phyloP scores from a whole-genome alignment of 2,113 vertebrate genomes.

The Heterocephalus glaber region DNA sequence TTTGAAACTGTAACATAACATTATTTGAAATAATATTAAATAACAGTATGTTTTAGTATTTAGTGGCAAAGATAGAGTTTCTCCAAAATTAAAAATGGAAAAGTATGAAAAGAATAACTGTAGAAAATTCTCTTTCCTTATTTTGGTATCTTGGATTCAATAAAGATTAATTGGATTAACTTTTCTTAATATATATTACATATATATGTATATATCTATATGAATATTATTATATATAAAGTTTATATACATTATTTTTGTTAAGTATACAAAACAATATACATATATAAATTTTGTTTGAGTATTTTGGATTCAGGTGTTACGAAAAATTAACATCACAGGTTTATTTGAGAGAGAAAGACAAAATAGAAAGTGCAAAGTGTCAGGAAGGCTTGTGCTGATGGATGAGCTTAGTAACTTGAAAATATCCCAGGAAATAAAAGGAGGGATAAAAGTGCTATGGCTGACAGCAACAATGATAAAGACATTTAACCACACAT shows the following conservation, averaged over 20 bases:
- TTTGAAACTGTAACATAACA: not conserved
- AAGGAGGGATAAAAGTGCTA: not conserved
- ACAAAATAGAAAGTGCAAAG: not conserved
- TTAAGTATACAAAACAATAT: not conserved
- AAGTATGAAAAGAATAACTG: not conserved
- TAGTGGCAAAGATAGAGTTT: not conserved
- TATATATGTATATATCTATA: not conserved
- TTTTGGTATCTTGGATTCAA: not conserved
- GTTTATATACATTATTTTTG: too few relatives aligned
- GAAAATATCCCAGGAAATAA: constrained; percentile 30
- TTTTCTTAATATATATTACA: not conserved
- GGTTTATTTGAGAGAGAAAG: not conserved
- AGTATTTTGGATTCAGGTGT: not conserved
- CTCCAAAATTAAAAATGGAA: not conserved
- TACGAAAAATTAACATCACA: not conserved
- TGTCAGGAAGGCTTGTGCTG: not conserved
- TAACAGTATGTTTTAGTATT: not conserved
- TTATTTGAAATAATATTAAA: not conserved
- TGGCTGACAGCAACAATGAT: not conserved
- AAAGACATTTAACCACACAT: not conserved
- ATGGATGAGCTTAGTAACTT: not conserved
- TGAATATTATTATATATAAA: not conserved
- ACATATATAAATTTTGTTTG: not conserved
- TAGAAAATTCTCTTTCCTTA: not conserved
- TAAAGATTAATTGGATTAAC: too few relatives aligned